phyloP scores from a whole-genome alignment of 2,888 invertebrate genomes.

The Macaria notata region DNA sequence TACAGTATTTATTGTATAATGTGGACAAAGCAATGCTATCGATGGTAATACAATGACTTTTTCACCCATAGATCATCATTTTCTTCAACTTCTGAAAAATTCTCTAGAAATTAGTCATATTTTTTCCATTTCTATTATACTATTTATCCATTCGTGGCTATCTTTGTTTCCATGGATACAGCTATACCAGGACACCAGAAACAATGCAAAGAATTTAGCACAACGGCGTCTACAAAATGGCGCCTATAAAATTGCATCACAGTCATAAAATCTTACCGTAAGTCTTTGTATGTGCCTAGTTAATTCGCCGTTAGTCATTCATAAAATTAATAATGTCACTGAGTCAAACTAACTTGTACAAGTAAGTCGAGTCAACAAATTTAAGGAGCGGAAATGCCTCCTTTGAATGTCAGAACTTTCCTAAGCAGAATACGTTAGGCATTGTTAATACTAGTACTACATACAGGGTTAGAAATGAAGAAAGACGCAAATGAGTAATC shows the following conservation, averaged over 20 bases:
- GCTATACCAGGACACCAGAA: no score
- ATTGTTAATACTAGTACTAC: conserved; percentile 1
- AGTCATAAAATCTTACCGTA: conserved; percentile 5
- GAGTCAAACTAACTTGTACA: conserved; percentile 9
- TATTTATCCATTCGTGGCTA: no score
- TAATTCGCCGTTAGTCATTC: conserved; percentile 19
- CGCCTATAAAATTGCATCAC: conserved; percentile 18
- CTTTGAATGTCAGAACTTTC: conserved; percentile 22
- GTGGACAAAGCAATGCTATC: no score
- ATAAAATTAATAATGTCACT: conserved; percentile 18
- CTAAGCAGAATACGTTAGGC: conserved; percentile 23
- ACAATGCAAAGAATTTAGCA: no score
- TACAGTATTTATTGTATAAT: no score
- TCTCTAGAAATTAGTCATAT: no score
- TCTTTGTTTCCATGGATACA: no score
- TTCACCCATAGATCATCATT: no score
- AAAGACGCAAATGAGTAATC: no score
- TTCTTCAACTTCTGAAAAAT: no score
- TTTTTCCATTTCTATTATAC: no score
- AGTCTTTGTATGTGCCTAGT: not conserved
- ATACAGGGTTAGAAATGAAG: not conserved
- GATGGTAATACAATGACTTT: no score
- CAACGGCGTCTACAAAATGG: conserved; percentile 2
- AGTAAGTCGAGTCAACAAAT: conserved; percentile 19
- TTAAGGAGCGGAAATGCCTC: conserved; percentile 28